Conservation (phyloP, 2,888 invertebrate species). For the Acanthoscelides obtectus region DNA sequence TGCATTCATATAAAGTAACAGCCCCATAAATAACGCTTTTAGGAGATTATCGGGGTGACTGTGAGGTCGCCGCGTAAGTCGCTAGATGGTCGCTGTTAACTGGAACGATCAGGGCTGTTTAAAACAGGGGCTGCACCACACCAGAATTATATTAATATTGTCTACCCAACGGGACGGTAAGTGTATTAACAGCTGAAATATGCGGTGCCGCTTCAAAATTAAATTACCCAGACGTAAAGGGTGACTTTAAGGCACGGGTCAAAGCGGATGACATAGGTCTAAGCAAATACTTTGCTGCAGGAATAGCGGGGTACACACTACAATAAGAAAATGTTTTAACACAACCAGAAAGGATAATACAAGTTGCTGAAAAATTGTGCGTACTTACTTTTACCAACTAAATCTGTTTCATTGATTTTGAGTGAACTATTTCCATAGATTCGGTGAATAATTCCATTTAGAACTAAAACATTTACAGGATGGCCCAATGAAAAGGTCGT, state of each 20-base stretch:
- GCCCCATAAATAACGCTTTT: constrained; percentile 20
- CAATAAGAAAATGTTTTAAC: too few relatives aligned
- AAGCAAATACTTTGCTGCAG: too few relatives aligned
- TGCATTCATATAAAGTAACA: background rate
- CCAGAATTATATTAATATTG: background rate
- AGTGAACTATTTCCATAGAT: too few relatives aligned
- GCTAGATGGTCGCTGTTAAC: constrained; percentile 1
- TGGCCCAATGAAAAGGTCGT: too few relatives aligned
- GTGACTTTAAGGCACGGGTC: background rate
- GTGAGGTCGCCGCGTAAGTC: constrained; percentile 16
- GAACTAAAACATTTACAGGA: too few relatives aligned
- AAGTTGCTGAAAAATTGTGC: too few relatives aligned
- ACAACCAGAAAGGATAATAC: too few relatives aligned
- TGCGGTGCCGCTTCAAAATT: background rate
- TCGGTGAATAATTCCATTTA: too few relatives aligned
- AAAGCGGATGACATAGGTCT: background rate
- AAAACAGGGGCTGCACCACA: background rate
- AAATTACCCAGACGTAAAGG: background rate
- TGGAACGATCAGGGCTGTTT: background rate
- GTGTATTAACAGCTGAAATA: background rate
- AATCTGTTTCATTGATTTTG: too few relatives aligned
- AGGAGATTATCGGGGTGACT: constrained; percentile 38
- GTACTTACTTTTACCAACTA: too few relatives aligned
- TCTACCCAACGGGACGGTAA: background rate
- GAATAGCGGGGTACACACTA: too few relatives aligned